Base-by-base conservation (phyloP, 2,888 invertebrate genomes). In the Glyphotaelius pellucidus region DNA sequence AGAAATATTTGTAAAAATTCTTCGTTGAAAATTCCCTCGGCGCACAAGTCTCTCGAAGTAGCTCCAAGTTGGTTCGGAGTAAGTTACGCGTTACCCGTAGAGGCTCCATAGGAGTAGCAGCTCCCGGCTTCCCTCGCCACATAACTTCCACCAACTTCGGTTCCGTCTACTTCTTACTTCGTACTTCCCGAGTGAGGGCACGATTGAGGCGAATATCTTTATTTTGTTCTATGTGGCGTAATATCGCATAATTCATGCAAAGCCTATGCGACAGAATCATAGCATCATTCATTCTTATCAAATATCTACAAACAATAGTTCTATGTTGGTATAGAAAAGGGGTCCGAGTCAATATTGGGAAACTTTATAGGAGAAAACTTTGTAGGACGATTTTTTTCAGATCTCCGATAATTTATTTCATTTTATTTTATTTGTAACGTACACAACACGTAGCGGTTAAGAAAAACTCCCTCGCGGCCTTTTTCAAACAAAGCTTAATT, bases 41-140 rank as follows among this genome's bases (percentile, higher is more conserved):
- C 92, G 91, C 92, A 92, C 35, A 79, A 38, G 47, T 85, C 89
- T 38, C n/a, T 79, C 32, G 38, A 31, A 47, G 85, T 83, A 93
- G 91, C 92, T 92, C 84, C 87, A 83, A 91, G 90, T 91, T 80
- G 87, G 87, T 90, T 92, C 93, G 91, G 79, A 93, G 93, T 91
- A 92, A 93, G 93, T 93, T 93, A 90, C 83, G 47, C 91, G 85
- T 81, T 35, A 83, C 52, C 86, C 52, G 91, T 35, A 80, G 80
- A 80, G n/a, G 80, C 38, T n/a, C 67, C 12, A n/a, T n/a, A n/a
- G n/a, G n/a, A n/a, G 30, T 15, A 15, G 15, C 32, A 81, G 14
- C 32, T 81, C 81, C 32, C 31, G 12, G 30, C 32, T 86, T 42
- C 79, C 32, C 92, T 93, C 90, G 90, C 92, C 93, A 91, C 91